Base-by-base conservation (phyloP, 2,113 vertebrate genomes). In the Haplotaxodon microlepis region DNA sequence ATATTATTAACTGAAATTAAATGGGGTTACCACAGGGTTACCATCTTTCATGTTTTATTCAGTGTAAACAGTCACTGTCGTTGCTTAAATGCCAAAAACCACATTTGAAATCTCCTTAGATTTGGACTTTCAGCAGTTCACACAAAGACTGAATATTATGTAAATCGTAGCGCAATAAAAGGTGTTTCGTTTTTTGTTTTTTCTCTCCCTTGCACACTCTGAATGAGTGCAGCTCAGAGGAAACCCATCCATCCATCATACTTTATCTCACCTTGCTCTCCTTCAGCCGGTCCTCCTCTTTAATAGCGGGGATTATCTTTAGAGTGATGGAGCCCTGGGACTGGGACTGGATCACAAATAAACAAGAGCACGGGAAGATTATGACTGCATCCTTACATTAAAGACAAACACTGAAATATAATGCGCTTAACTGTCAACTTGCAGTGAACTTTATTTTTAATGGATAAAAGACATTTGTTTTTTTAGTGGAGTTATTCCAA, bases 311-410 rank as follows among this genome's bases (percentile, higher is more conserved):
- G 94, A 99, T 98, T 87, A 99, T 98, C 96, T 99, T 99, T 47
- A 99, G 94, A 4, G 97, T 99, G 93, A 99, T 99, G 56, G 98
- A 98, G 80, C 98, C 98, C 93, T 98, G 98, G 84, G 98, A 98
- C 69, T 99, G 98, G 7, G 98, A 99, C 98, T 99, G 89, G 34
- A 94, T 81, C 78, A 88, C 40, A 88, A 81, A 85, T 6, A 85
- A 83, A 87, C 36, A 83, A 85, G 54, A 80, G 9, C 29, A 78
- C 17, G 24, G 29, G 31, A 31, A 47, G 69, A 76, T 14, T 57
- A 71, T 7, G 16, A 83, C 40, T 86, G 31, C 50, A 80, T 56
- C 6, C 9, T 83, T 16, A 54, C 27, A 38, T 73, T 56, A 90
- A 86, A 81, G 19, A 57, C 84, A 87, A 81, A 82, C 42, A 78